These are phyloP conservation scores for Gibbula magus DNA, from an alignment of 2,888 invertebrate species.

Conservation along the genomic window DNA sequence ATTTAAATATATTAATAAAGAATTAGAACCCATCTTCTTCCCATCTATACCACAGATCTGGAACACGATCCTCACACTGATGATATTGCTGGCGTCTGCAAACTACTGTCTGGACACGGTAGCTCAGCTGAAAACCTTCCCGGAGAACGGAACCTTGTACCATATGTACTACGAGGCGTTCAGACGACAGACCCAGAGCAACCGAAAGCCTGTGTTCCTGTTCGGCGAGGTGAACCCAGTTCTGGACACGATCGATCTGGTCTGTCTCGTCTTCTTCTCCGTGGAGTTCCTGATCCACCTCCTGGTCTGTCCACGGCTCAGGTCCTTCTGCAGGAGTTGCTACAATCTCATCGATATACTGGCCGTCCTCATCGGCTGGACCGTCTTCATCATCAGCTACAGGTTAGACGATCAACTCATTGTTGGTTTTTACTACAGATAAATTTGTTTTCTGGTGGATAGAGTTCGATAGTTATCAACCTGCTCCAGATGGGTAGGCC, in stretches of 20 bases:
- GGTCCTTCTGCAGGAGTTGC: background rate
- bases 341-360: constrained; percentile 12
- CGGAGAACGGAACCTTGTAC: background rate
- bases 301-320: background rate
- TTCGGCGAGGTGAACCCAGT: background rate
- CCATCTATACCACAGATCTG: background rate
- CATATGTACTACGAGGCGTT: no score
- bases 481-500: no score
- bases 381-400: background rate
- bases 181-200: background rate
- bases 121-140: background rate
- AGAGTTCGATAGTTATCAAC: no score
- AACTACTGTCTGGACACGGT: constrained; percentile 17
- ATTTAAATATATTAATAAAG: no score
- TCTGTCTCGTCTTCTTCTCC: constrained; percentile 18
- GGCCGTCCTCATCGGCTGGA: constrained; percentile 19
- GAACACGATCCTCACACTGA: background rate
- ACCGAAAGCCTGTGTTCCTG: background rate
- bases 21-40: no score
- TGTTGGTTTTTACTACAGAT: no score
- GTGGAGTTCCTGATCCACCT: background rate
- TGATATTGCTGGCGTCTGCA: constrained; percentile 5
- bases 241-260: background rate
- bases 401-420: background rate
- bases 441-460: no score